These are phyloP conservation scores for Gallinago media DNA, from an alignment of 2,113 vertebrate species.

Conservation along the genomic window DNA sequence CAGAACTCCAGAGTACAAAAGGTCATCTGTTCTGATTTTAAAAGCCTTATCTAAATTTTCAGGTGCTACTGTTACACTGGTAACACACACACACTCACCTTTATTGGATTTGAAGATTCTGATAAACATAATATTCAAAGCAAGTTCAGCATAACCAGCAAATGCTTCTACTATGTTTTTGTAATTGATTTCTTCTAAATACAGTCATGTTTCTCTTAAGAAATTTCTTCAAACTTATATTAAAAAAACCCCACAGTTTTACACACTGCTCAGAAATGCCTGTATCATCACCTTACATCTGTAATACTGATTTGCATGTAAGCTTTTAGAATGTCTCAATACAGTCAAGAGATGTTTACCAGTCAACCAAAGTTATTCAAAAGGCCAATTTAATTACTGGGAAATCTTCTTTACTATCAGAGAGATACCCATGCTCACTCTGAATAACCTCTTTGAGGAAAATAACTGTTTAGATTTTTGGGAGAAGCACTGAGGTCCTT, in stretches of 20 bases:
- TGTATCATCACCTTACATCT: not conserved
- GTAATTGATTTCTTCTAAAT: not conserved
- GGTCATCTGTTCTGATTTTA: not conserved
- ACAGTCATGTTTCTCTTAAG: not conserved
- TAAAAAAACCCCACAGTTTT: not conserved
- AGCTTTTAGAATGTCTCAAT: not conserved
- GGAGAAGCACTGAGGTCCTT: not conserved
- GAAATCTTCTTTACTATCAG: not conserved
- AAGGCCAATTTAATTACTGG: not conserved
- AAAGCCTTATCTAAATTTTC: not conserved
- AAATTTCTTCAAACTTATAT: not conserved
- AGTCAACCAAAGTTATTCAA: not conserved
- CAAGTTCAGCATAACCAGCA: not conserved
- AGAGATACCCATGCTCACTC: not conserved
- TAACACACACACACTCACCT: not conserved
- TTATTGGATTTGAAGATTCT: not conserved
- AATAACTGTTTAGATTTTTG: not conserved
- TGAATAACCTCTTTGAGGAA: not conserved
- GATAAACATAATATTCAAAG: not conserved
- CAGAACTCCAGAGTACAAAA: not conserved
- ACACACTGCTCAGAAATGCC: not conserved
- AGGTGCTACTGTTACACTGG: not conserved
- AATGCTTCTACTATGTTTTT: not conserved
- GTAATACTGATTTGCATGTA: not conserved
- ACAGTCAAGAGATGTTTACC: not conserved